Percentiles rank a stretch among this genome's conserved stretches.
Conservation (phyloP, 2,888 invertebrate species). For the Scaptomyza cyrtandrae region DNA sequence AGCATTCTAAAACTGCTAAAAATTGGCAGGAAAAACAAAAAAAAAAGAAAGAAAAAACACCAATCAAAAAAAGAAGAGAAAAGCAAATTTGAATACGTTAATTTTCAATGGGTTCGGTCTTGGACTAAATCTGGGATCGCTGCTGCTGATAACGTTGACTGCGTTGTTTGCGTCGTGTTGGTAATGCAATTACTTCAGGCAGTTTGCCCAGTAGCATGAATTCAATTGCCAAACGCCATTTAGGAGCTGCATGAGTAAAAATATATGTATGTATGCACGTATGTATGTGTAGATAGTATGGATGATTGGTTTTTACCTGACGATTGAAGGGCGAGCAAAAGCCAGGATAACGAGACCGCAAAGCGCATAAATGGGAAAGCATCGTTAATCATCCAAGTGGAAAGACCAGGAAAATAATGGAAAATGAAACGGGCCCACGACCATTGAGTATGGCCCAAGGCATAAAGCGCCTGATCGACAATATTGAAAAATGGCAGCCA, state of each 20-base stretch:
- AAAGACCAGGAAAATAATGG: slow-evolving; percentile 24
- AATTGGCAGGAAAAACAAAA: not conserved
- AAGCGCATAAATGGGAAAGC: slow-evolving; percentile 40
- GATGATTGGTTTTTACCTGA: slow-evolving; percentile 27
- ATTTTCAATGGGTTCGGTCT: not conserved
- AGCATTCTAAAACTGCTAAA: not conserved
- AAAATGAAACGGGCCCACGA: slow-evolving; percentile 20
- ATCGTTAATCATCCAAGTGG: slow-evolving; percentile 43
- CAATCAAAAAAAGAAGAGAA: not conserved
- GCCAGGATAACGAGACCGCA: slow-evolving; percentile 31
- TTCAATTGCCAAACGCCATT: slow-evolving; percentile 53
- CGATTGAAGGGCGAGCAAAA: slow-evolving; percentile 38
- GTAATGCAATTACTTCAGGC: slow-evolving; percentile 15
- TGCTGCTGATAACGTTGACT: slow-evolving; percentile 4
- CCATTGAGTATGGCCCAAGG: slow-evolving; percentile 22
- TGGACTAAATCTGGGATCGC: not conserved
- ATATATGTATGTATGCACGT: not conserved
- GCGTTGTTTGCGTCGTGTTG: slow-evolving; percentile 5
- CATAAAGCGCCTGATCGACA: slow-evolving; percentile 22
- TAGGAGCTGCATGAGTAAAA: slow-evolving; percentile 27
- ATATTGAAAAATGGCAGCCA: slow-evolving; percentile 49
- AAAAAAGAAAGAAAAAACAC: not conserved
- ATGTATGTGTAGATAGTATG: not conserved
- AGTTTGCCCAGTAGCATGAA: slow-evolving; percentile 47
- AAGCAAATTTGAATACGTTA: not conserved